Conservation (phyloP, 2,888 invertebrate genomes). For the Abscondita cerata region DNA sequence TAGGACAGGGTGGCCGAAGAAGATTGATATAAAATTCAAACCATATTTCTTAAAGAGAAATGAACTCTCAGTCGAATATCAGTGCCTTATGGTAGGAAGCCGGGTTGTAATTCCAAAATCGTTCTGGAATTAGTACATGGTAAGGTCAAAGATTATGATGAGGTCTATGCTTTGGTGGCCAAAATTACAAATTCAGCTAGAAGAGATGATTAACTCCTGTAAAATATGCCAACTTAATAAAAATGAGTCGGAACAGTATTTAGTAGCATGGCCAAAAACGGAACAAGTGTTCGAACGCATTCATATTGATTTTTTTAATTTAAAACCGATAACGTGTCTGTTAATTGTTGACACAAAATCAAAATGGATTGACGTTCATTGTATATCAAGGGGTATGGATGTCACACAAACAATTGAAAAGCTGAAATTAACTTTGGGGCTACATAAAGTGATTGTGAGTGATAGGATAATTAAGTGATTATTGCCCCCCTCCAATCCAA, state of each 20-base stretch:
- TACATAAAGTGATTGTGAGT: background rate
- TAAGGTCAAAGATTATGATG: conserved; percentile 40
- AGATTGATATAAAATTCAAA: too few species aligned
- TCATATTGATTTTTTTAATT: conserved; percentile 9
- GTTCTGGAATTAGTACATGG: background rate
- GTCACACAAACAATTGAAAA: background rate
- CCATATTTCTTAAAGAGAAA: too few species aligned
- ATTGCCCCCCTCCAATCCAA: too few species aligned
- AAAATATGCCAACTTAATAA: too few species aligned
- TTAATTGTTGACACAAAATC: too few species aligned
- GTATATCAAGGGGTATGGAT: background rate
- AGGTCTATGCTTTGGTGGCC: conserved; percentile 36
- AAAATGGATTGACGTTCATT: too few species aligned
- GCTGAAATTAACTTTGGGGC: background rate
- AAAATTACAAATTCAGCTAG: conserved; percentile 38
- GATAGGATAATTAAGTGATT: too few species aligned
- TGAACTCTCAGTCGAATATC: too few species aligned
- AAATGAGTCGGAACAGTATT: background rate
- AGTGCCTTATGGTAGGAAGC: too few species aligned
- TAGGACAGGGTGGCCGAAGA: too few species aligned
- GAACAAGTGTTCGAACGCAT: conserved; percentile 3
- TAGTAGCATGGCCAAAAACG: conserved; percentile 15
- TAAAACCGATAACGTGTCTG: too few species aligned
- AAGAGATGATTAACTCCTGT: conserved; percentile 17
- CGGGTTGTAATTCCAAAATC: too few species aligned